Conservation (phyloP, 2,113 vertebrate genomes). For the Ceyx melanurus region DNA sequence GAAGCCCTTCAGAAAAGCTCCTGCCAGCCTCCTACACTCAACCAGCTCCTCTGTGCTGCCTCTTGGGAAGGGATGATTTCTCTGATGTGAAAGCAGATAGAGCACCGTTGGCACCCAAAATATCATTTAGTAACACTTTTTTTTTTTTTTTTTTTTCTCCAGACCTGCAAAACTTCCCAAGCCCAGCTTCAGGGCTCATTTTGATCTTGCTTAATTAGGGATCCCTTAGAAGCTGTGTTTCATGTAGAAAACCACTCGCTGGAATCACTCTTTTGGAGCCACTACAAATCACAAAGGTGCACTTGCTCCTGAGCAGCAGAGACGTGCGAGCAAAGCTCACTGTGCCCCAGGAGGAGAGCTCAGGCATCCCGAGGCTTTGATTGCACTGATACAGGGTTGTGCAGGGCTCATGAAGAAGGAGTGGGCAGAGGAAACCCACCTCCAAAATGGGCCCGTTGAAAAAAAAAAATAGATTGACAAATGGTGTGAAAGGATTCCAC, state of each 20-base stretch:
- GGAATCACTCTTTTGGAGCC: background rate
- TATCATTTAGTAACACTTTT: background rate
- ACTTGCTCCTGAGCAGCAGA: background rate
- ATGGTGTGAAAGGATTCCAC: rapidly evolving
- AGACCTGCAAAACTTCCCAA: constrained; percentile 11
- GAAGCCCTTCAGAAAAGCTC: background rate
- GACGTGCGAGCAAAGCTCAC: background rate
- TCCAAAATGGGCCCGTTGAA: background rate
- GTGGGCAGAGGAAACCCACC: background rate
- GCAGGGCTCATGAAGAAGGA: background rate
- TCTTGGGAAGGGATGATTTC: background rate
- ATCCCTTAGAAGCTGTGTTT: constrained; percentile 13
- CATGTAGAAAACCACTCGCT: background rate
- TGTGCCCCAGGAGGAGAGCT: background rate
- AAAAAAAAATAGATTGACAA: background rate
- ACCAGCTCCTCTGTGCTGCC: background rate
- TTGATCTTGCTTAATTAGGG: constrained; percentile 31
- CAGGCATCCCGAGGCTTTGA: background rate
- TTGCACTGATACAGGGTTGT: background rate
- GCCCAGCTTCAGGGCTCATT: constrained; percentile 20
- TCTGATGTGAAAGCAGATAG: background rate
- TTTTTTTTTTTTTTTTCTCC: background rate
- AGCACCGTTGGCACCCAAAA: background rate
- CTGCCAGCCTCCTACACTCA: background rate
- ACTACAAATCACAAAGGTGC: background rate